Base-by-base conservation (phyloP, 2,113 vertebrate species). In the Cephalopholis sonnerati region DNA sequence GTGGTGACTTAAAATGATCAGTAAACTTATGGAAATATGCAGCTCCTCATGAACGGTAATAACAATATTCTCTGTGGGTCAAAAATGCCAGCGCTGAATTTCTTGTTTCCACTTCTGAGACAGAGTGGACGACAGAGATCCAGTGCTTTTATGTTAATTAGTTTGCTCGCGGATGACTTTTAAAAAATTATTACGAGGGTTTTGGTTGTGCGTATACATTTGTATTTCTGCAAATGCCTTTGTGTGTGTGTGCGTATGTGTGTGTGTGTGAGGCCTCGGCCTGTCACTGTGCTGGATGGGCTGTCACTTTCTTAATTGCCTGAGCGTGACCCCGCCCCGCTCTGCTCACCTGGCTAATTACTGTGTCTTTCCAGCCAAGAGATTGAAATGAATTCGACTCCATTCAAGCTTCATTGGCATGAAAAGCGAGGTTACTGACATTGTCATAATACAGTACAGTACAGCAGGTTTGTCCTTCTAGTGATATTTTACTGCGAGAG, bases 251-350 rank as follows among this genome's bases (percentile, higher is more conserved):
- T 64, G 58, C 20, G 36, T 20, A 55, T 59, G 36, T 46, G 39
- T 27, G 51, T 69, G 51, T 70, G 59, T 39, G 51, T 51, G 53
- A 68, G 63, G 85, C 77, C 77, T 77, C n/a, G 11, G 75, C 75
- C 83, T 88, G 91, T 92, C 90, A 92, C 54, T 1, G 76, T 16
- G 41, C 83, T 70, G 85, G 87, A 91, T 62, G 82, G 79, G 87
- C 91, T 93, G 93, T 93, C 93, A 93, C 87, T 89, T 93, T 81
- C 85, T 91, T 94, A 94, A 94, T 94, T 94, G 93, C 93, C 82
- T 93, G 89, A 89, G 90, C n/a, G 6, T 77, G 92, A 94, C 88
- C 93, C 77, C 64, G 70, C 83, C 88, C 88, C 7, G 66, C 84
- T 89, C 84, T 61, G 76, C 81, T 93, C 89, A 93, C 91, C 92